Percentiles rank a stretch among this genome's conserved stretches.
Evolutionary conservation across 2,797 vertebrate genomes (phyloP).

Genomic region (Fratercula arctica): DNA sequence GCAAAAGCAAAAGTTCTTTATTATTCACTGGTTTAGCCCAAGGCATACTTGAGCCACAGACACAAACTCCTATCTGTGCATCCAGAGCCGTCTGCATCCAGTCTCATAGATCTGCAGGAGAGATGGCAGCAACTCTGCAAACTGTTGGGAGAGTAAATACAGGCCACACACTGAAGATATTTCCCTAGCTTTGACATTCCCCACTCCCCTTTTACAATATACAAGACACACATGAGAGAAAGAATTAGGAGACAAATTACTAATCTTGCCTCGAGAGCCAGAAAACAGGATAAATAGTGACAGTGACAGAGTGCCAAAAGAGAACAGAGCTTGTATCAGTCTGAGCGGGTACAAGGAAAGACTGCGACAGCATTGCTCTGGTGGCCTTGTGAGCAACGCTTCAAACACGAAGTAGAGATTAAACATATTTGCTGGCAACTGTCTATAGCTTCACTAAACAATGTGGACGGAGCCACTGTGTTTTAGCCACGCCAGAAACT

Average conservation of each 20-base stretch:
- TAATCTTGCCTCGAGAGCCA: background rate
- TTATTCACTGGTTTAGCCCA: background rate
- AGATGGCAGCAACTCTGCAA: background rate
- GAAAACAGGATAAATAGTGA: background rate
- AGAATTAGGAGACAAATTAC: slow-evolving; percentile 17
- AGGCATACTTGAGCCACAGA: background rate
- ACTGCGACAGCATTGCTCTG: background rate
- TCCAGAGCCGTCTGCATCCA: background rate
- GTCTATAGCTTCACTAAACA: slow-evolving; percentile 1
- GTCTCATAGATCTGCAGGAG: background rate
- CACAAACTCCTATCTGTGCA: background rate
- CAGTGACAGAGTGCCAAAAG: background rate
- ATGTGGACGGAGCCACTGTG: background rate
- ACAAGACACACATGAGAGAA: background rate
- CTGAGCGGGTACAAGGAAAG: background rate
- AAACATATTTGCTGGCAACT: slow-evolving; percentile 36
- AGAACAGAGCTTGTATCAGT: slow-evolving; percentile 17
- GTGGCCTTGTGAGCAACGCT: background rate
- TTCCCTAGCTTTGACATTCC: background rate
- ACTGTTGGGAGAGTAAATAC: background rate
- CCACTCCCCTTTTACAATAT: background rate
- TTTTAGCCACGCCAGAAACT: slow-evolving; percentile 20
- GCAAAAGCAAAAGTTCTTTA: background rate
- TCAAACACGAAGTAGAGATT: background rate
- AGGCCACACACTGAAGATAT: background rate